Evolutionary conservation across 2,113 vertebrate species (phyloP).

Genomic region (Cottus gobio): DNA sequence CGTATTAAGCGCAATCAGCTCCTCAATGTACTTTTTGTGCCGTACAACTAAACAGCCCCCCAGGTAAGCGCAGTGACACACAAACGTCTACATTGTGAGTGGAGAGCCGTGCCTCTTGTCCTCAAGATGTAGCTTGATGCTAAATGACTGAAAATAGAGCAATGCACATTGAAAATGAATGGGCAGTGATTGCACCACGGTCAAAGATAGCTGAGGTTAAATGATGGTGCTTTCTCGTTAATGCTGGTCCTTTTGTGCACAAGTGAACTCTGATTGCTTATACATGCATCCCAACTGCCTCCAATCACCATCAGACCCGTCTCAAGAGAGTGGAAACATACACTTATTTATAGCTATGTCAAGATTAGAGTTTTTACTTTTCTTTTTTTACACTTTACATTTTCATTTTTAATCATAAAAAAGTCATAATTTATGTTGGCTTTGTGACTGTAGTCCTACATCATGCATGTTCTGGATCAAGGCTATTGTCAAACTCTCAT

Average conservation of each 20-base stretch:
- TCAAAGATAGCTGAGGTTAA: slow-evolving; percentile 28
- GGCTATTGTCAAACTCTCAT: not conserved
- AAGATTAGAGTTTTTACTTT: not conserved
- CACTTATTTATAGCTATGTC: not conserved
- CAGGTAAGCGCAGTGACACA: not conserved
- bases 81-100: not conserved
- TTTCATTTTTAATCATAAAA: not conserved
- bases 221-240: slow-evolving; percentile 33
- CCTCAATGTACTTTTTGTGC: slow-evolving; percentile 10
- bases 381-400: not conserved
- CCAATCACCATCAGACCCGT: slow-evolving; percentile 4
- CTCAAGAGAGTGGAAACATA: slow-evolving; percentile 1
- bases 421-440: not conserved
- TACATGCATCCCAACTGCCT: slow-evolving; percentile 7
- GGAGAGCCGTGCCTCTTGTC: not conserved
- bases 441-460: not conserved
- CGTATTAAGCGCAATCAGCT: slow-evolving; percentile 11
- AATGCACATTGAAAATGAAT: slow-evolving; percentile 37
- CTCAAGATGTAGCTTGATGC: slow-evolving; percentile 8
- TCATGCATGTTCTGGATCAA: not conserved
- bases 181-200: slow-evolving; percentile 50
- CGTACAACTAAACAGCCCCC: not conserved
- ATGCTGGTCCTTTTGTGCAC: slow-evolving; percentile 24
- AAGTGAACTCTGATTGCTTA: slow-evolving; percentile 47
- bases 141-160: slow-evolving; percentile 30